These are phyloP conservation scores for Otus sunia DNA, from an alignment of 2,113 vertebrate genomes.

Conservation along the genomic window DNA sequence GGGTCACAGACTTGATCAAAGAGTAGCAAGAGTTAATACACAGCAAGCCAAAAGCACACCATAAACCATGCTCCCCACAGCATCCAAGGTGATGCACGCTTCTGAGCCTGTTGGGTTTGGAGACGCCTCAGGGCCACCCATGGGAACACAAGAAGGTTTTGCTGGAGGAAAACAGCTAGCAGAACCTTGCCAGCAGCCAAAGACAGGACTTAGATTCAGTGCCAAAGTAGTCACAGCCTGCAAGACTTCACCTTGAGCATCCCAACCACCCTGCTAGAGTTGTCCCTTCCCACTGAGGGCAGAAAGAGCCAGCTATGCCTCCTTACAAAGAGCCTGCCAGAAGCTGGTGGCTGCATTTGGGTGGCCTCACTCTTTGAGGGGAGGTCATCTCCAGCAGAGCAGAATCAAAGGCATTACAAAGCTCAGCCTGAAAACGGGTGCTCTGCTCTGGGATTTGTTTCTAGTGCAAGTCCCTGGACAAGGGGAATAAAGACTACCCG, in stretches of 20 bases:
- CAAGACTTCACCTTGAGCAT: neutral
- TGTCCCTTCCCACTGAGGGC: neutral
- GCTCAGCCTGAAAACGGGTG: neutral
- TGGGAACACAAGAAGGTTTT: neutral
- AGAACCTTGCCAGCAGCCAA: neutral
- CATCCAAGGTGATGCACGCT: neutral
- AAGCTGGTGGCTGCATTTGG: neutral
- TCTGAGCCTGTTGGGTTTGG: neutral
- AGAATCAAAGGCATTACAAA: constrained; percentile 3
- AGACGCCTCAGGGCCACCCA: neutral
- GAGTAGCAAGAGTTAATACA: neutral
- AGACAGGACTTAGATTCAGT: neutral
- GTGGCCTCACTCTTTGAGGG: neutral
- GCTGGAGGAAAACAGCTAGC: neutral
- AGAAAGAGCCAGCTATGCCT: neutral
- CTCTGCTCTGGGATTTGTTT: neutral
- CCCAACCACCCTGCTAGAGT: neutral
- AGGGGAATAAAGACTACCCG: neutral
- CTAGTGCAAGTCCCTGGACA: neutral
- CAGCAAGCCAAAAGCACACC: neutral
- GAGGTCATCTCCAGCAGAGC: neutral
- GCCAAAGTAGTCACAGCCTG: neutral
- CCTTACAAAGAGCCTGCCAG: neutral
- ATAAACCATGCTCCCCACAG: neutral
- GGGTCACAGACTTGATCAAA: neutral